Base-by-base conservation (phyloP, 35 echinoderm and acorn worm genomes). In the Amphiura filiformis region DNA sequence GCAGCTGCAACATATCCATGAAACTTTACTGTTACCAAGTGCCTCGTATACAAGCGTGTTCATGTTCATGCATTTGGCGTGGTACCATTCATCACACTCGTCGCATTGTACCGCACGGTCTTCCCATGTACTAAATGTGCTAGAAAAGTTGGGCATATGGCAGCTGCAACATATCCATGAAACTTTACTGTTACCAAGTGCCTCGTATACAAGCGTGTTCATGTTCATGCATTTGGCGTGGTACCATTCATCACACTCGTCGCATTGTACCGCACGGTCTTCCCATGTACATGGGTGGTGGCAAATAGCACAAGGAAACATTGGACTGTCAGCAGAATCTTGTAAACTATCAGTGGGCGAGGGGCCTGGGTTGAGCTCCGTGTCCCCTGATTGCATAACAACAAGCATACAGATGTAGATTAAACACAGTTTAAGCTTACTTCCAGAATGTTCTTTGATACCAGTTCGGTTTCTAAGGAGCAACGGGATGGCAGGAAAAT, bases 1-100 rank as follows among this genome's bases (percentile, higher is more conserved):
- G 39, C 88, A 89, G 32, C 39, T 89, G 64, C 88, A 89, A 37
- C 79, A 89, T 36, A 76, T 89, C 88, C 88, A 89, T n/a, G n/a
- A n/a, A n/a, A n/a, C n/a, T n/a, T n/a, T n/a, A n/a, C n/a, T n/a
- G n/a, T n/a, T n/a, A n/a, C 88, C 88, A 42, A 89, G 39, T 11
- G 79, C 88, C 38, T 83, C 88, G 37, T 83, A 89, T 30, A 82
- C 57, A 37, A 83, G 32, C 26, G 80, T 89, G n/a, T 76, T 70
- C 65, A 89, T 89, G 70, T 76, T n/a, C n/a, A n/a, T n/a, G n/a
- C n/a, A n/a, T n/a, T n/a, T n/a, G n/a, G n/a, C n/a, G n/a, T n/a
- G n/a, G n/a, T n/a, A n/a, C n/a, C n/a, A n/a, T n/a, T n/a, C n/a
- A n/a, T 75, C 80, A 89, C 83, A 32, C 78, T 83, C 0, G 38